Conservation (phyloP, 2,888 invertebrate genomes). For the Ecdyonurus torrentis region DNA sequence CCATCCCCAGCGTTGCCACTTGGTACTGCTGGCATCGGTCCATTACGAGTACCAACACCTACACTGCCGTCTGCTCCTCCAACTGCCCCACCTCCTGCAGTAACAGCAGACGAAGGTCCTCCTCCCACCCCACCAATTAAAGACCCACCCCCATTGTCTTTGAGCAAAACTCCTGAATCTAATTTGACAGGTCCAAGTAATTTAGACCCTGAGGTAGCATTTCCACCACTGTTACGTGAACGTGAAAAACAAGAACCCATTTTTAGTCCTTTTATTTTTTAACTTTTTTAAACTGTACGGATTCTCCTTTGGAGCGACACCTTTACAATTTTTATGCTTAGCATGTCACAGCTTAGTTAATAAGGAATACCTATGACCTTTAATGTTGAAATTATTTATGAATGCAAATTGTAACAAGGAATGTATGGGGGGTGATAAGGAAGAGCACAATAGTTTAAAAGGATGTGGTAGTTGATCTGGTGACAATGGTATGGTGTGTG, state of each 20-base stretch:
- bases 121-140: constrained; percentile 7
- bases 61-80: constrained; percentile 5
- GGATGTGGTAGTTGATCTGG: no score
- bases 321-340: no score
- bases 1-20: constrained; percentile 7
- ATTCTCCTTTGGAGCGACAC: no score
- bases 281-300: no score
- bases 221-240: constrained; percentile 24
- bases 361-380: no score
- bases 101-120: constrained; percentile 2
- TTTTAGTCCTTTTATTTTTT: no score
- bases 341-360: no score
- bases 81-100: constrained; percentile 6
- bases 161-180: neutral
- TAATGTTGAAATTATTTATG: neutral
- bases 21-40: constrained; percentile 14
- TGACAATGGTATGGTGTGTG: no score
- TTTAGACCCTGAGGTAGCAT: neutral
- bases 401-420: neutral
- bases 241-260: constrained; percentile 80
- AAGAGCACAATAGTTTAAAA: no score
- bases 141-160: constrained; percentile 6
- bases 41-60: constrained; percentile 9
- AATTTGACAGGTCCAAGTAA: neutral
- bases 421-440: no score